Percentiles rank a stretch among this genome's conserved stretches.
Evolutionary conservation across 2,888 invertebrate genomes (phyloP).

Genomic region (Aquatica leii): DNA sequence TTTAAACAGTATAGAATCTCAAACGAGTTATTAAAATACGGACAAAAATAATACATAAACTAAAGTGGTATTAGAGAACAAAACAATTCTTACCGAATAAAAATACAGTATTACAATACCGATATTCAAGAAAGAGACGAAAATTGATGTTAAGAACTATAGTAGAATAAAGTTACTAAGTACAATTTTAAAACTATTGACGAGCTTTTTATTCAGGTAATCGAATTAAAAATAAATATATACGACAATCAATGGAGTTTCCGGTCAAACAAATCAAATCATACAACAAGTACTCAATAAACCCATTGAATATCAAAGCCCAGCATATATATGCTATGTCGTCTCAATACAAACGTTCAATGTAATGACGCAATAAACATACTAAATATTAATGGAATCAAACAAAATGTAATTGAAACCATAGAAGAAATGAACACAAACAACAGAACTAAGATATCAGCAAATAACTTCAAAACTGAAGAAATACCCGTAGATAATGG

Average conservation of each 20-base stretch:
- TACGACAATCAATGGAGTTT: not conserved
- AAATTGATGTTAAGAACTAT: not conserved
- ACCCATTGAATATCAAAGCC: not conserved
- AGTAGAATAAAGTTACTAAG: conserved; percentile 4
- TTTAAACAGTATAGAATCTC: not conserved
- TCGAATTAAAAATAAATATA: conserved; percentile 5
- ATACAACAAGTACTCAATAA: conserved; percentile 2
- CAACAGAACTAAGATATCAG: conserved; percentile 7
- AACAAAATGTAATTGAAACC: no score
- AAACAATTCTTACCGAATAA: not conserved
- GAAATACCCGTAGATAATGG: conserved; percentile 6
- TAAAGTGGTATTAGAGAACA: not conserved
- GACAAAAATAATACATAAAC: not conserved
- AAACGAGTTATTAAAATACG: not conserved
- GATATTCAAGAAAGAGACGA: not conserved
- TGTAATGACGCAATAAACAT: not conserved
- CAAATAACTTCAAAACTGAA: conserved; percentile 11
- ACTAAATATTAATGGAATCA: conserved; percentile 3
- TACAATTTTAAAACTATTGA: conserved; percentile 12
- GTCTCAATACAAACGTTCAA: not conserved
- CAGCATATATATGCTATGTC: conserved; percentile 3
- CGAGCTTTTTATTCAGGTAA: conserved; percentile 7
- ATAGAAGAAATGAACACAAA: conserved; percentile 12
- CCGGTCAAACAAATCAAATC: not conserved
- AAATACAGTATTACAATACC: not conserved